Base-by-base conservation (phyloP, 1,140 invertebrate species). In the Polypedilum vanderplanki region DNA sequence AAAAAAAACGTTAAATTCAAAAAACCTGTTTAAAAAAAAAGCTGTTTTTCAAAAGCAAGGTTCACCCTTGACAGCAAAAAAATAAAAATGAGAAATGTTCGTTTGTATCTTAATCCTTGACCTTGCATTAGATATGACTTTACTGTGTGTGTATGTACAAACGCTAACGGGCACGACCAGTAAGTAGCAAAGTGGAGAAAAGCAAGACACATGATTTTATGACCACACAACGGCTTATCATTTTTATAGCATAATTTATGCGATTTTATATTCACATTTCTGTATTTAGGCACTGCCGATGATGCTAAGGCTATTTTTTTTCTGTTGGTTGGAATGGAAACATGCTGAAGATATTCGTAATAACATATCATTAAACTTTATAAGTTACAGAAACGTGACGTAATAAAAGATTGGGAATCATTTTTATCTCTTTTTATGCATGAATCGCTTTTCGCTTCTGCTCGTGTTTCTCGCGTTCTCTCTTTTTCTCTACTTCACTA, bases 281-380 rank as follows among this genome's bases (percentile, higher is more conserved):
- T 70, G 46, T n/a, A 57, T 57, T 57, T 57, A 33, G 24, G 3
- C 46, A 57, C 4, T 57, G 46, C 12, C 15, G 46, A 57, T 12
- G 46, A 57, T 57, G 46, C 46, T 12, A 12, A 12, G 46, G 12
- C 9, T 15, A n/a, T 18, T 18, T 70, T 70, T 70, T 70, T 18
- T 7, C 18, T 18, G 20, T 22, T n/a, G 7, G 17, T n/a, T 22
- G 65, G 65, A 20, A 70, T 70, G 65, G 20, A 67, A 67, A 67
- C 10, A 67, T n/a, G 65, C 10, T n/a, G n/a, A 70, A 20, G 17
- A 70, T 70, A 18, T 18, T 18, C 65, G 65, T 20, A 70, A 70
- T 70, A 70, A 70, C 65, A 70, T 70, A 70, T 70, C 65, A 70
- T 70, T 70, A 70, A 20, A 70, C 18, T 70, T 70, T 70, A 70